These are phyloP conservation scores for Hemibagrus guttatus DNA, from an alignment of 2,797 vertebrate genomes.

Conservation along the genomic window DNA sequence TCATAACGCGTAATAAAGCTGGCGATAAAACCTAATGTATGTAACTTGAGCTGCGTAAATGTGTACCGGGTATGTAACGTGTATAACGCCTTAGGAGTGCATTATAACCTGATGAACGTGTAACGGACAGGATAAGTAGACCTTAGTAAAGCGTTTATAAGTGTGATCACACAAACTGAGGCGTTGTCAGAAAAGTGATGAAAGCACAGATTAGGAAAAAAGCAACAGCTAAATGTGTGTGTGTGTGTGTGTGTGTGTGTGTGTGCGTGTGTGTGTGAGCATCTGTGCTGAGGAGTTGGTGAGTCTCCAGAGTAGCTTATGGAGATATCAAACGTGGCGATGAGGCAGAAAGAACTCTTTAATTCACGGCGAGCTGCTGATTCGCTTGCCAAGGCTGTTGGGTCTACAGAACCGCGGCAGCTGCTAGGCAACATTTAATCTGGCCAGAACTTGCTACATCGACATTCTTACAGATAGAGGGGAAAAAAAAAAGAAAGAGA, in stretches of 20 bases:
- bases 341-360: slow-evolving; percentile 61
- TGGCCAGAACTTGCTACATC: slow-evolving; percentile 57
- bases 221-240: neutral
- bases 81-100: neutral
- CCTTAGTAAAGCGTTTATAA: neutral
- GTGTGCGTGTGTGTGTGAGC: slow-evolving; percentile 17
- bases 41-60: neutral
- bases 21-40: neutral
- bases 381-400: slow-evolving; percentile 57
- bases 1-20: neutral
- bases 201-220: neutral
- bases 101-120: neutral
- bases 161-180: neutral
- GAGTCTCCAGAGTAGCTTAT: slow-evolving; percentile 51
- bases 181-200: slow-evolving; percentile 8
- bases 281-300: slow-evolving; percentile 51
- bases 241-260: slow-evolving; percentile 12
- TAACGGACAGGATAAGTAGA: too few species aligned
- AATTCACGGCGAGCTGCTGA: slow-evolving; percentile 59
- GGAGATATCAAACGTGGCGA: slow-evolving; percentile 65
- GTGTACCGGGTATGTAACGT: neutral
- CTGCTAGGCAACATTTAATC: slow-evolving; percentile 61
- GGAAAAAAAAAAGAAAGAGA: neutral
- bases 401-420: slow-evolving; percentile 57
- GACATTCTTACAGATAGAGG: slow-evolving; percentile 38